A percentile compares a stretch with the other conserved stretches of the same genome.
Conservation (phyloP, 1,140 invertebrate species). For the Aplysia californica region DNA sequence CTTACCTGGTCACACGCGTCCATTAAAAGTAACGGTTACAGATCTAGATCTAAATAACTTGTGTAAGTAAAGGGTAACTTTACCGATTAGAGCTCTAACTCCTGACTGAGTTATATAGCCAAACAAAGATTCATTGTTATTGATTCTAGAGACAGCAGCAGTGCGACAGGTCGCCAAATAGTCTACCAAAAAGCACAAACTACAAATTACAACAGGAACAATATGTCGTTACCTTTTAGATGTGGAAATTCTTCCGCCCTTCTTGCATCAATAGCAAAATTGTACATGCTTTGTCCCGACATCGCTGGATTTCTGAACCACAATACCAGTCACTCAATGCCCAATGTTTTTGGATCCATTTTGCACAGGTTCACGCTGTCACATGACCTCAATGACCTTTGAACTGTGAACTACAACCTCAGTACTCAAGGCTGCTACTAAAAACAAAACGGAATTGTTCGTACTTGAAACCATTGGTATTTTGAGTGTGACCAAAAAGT, state of each 20-base stretch:
- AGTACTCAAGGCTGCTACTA: too few species aligned
- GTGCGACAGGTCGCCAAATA: not conserved
- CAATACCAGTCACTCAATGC: too few species aligned
- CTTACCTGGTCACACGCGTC: not conserved
- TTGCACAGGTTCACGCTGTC: too few species aligned
- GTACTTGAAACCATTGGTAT: too few species aligned
- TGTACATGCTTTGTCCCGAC: conserved; percentile 3
- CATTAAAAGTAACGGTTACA: not conserved
- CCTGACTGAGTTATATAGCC: not conserved
- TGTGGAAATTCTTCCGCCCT: not conserved
- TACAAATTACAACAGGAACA: not conserved
- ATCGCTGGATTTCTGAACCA: too few species aligned
- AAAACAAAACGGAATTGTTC: too few species aligned
- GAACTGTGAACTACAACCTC: too few species aligned
- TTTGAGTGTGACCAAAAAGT: too few species aligned
- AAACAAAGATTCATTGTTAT: not conserved
- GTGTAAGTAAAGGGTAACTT: not conserved
- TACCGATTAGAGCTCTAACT: not conserved
- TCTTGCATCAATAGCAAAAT: not conserved
- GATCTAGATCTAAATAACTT: not conserved
- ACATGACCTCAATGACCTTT: too few species aligned
- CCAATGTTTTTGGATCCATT: too few species aligned
- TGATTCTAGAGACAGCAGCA: not conserved
- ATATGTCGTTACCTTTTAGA: conserved; percentile 1
- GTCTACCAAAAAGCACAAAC: not conserved